These are phyloP conservation scores for Rhinoraja longicauda DNA, from an alignment of 2,797 vertebrate species.

Conservation along the genomic window DNA sequence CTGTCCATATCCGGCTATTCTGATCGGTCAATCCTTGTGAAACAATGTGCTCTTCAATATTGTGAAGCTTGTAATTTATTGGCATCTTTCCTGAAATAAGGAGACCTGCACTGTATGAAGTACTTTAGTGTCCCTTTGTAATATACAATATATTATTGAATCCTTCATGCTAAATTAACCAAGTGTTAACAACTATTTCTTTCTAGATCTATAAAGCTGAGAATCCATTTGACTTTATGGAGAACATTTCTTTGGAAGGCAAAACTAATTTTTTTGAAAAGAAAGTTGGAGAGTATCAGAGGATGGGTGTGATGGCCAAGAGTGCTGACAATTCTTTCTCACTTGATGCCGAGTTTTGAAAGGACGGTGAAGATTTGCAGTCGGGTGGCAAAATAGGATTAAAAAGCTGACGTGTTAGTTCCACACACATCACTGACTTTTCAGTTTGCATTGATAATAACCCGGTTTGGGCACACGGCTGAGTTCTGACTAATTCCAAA, in stretches of 20 bases:
- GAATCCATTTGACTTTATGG: constrained; percentile 98
- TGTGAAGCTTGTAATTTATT: no score
- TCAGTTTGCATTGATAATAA: background rate
- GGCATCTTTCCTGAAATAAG: no score
- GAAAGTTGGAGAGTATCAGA: constrained; percentile 89
- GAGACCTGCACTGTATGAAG: no score
- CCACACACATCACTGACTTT: background rate
- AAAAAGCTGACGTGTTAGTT: background rate
- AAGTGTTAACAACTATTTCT: background rate
- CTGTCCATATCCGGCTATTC: no score
- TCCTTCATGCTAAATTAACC: background rate
- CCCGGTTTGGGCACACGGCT: background rate
- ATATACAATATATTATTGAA: no score
- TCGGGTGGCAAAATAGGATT: background rate
- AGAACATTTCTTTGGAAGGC: constrained; percentile 95
- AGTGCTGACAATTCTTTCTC: constrained; percentile 79
- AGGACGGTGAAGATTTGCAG: background rate
- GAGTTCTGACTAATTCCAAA: background rate
- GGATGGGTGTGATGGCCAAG: constrained; percentile 90
- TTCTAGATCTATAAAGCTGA: constrained; percentile 77
- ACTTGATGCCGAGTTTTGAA: constrained; percentile 85
- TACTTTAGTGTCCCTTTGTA: no score
- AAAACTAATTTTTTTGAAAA: constrained; percentile 99
- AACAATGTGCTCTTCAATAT: no score
- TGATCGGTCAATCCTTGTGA: no score